Percentiles rank a stretch among this genome's conserved stretches.
Evolutionary conservation across 2,113 vertebrate genomes (phyloP).

Genomic region (Rhipidura dahli): DNA sequence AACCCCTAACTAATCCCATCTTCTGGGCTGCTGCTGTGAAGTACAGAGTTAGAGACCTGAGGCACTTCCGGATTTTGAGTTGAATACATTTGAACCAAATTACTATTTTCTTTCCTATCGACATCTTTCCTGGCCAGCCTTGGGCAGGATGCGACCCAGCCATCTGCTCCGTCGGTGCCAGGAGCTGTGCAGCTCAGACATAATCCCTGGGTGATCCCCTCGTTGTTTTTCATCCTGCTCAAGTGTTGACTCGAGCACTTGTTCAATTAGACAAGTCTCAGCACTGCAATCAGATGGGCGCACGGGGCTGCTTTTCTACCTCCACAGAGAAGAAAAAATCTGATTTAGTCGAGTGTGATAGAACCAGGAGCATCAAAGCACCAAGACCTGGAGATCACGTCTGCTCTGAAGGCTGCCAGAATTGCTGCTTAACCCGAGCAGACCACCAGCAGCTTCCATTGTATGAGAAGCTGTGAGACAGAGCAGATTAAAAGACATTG

Average conservation of each 20-base stretch:
- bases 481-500: neutral
- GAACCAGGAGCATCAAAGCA: conserved; percentile 6
- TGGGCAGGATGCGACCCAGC: conserved; percentile 33
- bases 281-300: conserved; percentile 45
- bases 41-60: neutral
- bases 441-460: neutral
- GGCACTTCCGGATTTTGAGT: neutral
- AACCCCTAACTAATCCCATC: neutral
- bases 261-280: conserved; percentile 46
- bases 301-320: neutral
- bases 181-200: neutral
- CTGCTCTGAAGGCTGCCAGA: conserved; percentile 3
- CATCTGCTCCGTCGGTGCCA: neutral
- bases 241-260: conserved; percentile 18
- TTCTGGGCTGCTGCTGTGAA: neutral
- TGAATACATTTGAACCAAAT: conserved; percentile 6
- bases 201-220: conserved; percentile 52
- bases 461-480: neutral
- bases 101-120: neutral
- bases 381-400: neutral
- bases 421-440: neutral
- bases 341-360: neutral
- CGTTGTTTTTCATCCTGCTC: conserved; percentile 33
- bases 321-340: neutral
- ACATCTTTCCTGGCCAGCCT: neutral